Evolutionary conservation across 1,140 invertebrate genomes (phyloP), one percentile per base, ranked within the genome.

Genomic region (Ooceraea biroi): DNA sequence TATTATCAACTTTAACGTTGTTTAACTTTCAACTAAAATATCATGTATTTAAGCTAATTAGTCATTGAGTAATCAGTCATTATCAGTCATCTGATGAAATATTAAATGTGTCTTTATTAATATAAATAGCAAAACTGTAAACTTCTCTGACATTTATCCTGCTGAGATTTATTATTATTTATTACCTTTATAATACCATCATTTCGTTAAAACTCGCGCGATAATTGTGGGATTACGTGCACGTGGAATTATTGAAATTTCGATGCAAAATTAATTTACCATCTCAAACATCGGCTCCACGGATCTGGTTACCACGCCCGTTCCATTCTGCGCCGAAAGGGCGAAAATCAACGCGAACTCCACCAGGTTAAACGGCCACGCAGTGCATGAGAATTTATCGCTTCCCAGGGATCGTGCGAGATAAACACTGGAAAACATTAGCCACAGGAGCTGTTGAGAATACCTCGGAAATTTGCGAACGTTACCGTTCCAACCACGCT

Each of bases 281-380:
- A 68, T 68, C 19, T 27, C 78, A 19, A 63, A 58, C 57, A 76
- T 19, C 19, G 58, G 46, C 22, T 60, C 52, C 63, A 36, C 27
- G 46, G 66, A 19, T 19, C 60, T 25, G 12, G 65, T 12, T 25
- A 57, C 27, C 44, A 50, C 36, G 12, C 30, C 12, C 10, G 57
- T 63, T 63, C 82, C 57, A 44, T 86, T 65, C 30, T 87, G 85
- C 46, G 78, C 69, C 11, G 61, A 88, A 27, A 94, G 76, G 30
- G 87, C 85, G 14, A 90, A 83, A 36, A 94, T 86, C n/a, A 94
- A 74, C 12, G 92, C 72, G 3, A 91, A 65, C 76, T 91, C 89
- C 2, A 89, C 85, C 0, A 94, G 41, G 69, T 93, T 93, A 85
- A 94, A 94, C 17, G 94, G 93, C 69, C 92, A 85, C 0, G 93